Percentiles rank a stretch among this genome's conserved stretches.
Conservation (phyloP, 2,888 invertebrate genomes). For the Melanophora roralis region DNA sequence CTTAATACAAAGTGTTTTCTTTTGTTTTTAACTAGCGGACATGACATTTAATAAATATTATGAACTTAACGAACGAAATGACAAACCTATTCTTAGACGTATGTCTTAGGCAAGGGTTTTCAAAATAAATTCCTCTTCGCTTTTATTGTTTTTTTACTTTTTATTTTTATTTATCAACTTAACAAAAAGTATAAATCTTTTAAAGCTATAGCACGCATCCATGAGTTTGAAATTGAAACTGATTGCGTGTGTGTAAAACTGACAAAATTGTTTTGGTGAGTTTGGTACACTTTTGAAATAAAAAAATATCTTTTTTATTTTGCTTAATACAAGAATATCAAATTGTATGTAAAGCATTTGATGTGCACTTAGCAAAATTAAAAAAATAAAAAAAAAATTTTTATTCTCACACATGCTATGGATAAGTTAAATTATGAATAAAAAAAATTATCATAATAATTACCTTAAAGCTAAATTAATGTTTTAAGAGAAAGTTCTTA, state of each 20-base stretch:
- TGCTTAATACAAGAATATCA: slow-evolving; percentile 31
- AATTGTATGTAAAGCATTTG: slow-evolving; percentile 10
- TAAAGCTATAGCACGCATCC: slow-evolving; percentile 32
- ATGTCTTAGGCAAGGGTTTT: too few species aligned
- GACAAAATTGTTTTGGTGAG: slow-evolving; percentile 17
- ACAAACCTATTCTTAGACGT: too few species aligned
- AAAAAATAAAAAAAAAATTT: not conserved
- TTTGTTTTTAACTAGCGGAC: too few species aligned
- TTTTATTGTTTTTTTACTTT: slow-evolving; percentile 11
- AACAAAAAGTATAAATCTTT: not conserved
- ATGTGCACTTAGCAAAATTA: slow-evolving; percentile 17
- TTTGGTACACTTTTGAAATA: slow-evolving; percentile 2
- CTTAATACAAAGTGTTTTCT: too few species aligned
- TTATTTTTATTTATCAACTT: slow-evolving; percentile 25
- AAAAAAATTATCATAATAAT: not conserved
- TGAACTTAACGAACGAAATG: too few species aligned
- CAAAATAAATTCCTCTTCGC: not conserved
- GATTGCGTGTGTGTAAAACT: slow-evolving; percentile 34
- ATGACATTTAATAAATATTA: too few species aligned
- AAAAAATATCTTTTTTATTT: not conserved
- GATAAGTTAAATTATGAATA: not conserved
- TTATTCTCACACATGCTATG: not conserved
- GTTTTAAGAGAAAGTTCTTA: slow-evolving; percentile 49
- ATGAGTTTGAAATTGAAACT: slow-evolving; percentile 40
- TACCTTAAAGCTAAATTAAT: not conserved